Evolutionary conservation across 1,140 invertebrate genomes (phyloP).

Genomic region (Ips typographus): DNA sequence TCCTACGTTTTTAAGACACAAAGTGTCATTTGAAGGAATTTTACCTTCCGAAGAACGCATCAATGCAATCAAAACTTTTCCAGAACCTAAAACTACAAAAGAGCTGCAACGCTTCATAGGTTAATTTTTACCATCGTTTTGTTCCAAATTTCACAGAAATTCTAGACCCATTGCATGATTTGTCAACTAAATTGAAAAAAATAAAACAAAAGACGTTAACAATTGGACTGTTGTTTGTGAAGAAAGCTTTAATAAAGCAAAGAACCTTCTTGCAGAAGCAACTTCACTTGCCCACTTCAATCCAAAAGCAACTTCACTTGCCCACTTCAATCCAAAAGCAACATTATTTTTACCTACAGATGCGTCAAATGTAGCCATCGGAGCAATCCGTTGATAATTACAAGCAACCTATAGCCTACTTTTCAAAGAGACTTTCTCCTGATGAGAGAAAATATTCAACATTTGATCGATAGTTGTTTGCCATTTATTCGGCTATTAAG

Average conservation of each 20-base stretch:
- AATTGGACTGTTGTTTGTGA: background rate
- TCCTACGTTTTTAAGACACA: background rate
- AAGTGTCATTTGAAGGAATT: background rate
- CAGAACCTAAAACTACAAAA: background rate
- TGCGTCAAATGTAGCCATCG: background rate
- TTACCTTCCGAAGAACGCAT: conserved; percentile 53
- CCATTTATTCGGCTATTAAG: background rate
- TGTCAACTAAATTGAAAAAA: background rate
- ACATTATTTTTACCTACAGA: background rate
- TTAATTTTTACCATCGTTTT: background rate
- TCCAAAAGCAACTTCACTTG: background rate
- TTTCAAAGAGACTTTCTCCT: background rate
- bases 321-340: background rate
- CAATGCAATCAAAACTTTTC: background rate
- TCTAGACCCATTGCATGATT: background rate
- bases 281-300: background rate
- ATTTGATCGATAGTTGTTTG: background rate
- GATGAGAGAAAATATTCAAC: background rate
- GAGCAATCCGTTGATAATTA: background rate
- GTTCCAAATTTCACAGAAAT: background rate
- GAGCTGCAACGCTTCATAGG: background rate
- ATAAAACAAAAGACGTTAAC: background rate
- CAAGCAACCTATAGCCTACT: background rate
- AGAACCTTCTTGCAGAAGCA: background rate
- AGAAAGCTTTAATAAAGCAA: background rate